phyloP scores from a whole-genome alignment of 2,888 invertebrate genomes.

The Erebia ligea region DNA sequence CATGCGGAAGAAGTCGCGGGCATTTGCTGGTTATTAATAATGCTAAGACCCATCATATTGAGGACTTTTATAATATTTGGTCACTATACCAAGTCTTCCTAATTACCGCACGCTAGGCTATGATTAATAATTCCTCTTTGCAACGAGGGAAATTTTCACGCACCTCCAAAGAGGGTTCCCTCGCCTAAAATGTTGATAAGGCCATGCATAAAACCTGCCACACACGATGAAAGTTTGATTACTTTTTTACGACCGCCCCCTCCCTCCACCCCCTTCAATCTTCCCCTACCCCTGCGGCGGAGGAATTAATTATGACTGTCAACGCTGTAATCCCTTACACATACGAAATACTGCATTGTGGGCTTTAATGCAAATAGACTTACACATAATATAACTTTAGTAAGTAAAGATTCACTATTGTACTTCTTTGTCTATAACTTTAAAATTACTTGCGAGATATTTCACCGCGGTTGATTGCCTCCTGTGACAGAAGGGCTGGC shows the following conservation, averaged over 20 bases:
- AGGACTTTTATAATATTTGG: background rate
- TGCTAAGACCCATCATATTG: background rate
- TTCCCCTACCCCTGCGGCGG: constrained; percentile 13
- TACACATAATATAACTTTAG: too few species aligned
- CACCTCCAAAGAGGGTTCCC: constrained; percentile 11
- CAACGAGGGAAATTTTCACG: constrained; percentile 18
- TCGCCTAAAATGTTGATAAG: constrained; percentile 38
- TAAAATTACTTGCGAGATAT: too few species aligned
- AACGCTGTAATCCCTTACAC: constrained; percentile 33
- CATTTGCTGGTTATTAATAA: background rate
- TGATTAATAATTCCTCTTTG: constrained; percentile 22
- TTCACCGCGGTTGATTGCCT: too few species aligned
- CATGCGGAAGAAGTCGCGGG: too few species aligned
- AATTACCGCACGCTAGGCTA: constrained; percentile 3
- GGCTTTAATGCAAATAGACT: background rate
- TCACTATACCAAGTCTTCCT: background rate
- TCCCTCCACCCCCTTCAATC: constrained; percentile 14
- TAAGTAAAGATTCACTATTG: too few species aligned
- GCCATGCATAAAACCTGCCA: constrained; percentile 36
- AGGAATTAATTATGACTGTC: constrained; percentile 48
- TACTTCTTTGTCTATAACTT: too few species aligned
- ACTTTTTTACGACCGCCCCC: constrained; percentile 49
- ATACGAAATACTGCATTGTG: constrained; percentile 10
- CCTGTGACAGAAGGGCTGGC: too few species aligned
- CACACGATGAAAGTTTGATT: constrained; percentile 52